Conservation (phyloP, 1,140 invertebrate species). For the Probaryconus sp. region DNA sequence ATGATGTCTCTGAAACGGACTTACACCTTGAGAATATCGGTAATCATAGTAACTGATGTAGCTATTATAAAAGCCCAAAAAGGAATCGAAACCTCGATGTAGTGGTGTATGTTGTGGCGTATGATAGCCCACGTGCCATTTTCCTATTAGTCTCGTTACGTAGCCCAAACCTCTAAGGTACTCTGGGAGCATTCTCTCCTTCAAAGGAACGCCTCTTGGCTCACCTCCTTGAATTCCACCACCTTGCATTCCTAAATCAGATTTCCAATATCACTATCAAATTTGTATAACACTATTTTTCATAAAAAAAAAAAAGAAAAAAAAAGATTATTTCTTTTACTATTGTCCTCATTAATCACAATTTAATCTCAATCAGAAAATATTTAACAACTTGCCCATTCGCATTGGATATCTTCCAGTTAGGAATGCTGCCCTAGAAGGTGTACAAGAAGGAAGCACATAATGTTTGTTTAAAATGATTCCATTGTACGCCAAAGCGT, state of each 20-base stretch:
- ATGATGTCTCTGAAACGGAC: slow-evolving; percentile 16
- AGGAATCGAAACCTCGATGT: slow-evolving; percentile 82
- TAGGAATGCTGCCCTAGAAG: slow-evolving; percentile 78
- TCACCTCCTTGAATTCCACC: slow-evolving; percentile 78
- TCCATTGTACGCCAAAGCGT: slow-evolving; percentile 79
- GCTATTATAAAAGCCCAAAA: slow-evolving; percentile 83
- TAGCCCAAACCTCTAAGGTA: slow-evolving; percentile 80
- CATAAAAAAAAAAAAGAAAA: too few relatives aligned
- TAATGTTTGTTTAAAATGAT: slow-evolving; percentile 74
- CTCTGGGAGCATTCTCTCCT: slow-evolving; percentile 80
- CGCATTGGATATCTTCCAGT: slow-evolving; percentile 81
- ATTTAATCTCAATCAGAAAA: too few relatives aligned
- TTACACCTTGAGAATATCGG: slow-evolving; percentile 75
- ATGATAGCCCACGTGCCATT: slow-evolving; percentile 84
- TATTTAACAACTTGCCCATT: slow-evolving; percentile 76
- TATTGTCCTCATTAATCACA: too few relatives aligned
- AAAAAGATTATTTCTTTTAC: too few relatives aligned
- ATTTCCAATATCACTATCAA: not conserved
- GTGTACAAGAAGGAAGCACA: slow-evolving; percentile 82
- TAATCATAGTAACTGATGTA: slow-evolving; percentile 83
- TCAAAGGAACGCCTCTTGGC: slow-evolving; percentile 80
- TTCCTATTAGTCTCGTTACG: slow-evolving; percentile 83
- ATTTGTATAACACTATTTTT: too few relatives aligned
- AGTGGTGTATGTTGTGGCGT: slow-evolving; percentile 81
- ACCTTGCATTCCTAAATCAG: slow-evolving; percentile 80